Evolutionary conservation across 2,797 vertebrate species (phyloP).

Genomic region (Cuculus canorus): DNA sequence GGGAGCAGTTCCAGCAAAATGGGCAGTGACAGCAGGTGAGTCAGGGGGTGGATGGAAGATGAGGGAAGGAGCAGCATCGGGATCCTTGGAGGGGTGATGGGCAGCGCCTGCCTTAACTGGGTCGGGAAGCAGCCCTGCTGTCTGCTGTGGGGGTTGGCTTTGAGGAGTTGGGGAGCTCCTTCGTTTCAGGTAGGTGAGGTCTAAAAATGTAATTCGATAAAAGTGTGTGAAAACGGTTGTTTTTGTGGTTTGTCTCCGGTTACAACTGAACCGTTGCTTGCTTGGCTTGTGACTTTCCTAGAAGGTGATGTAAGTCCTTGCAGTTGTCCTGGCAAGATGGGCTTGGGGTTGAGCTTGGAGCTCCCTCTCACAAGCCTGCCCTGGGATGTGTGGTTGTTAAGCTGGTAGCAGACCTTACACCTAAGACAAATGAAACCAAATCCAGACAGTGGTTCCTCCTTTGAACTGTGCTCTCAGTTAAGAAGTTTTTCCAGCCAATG

Average conservation of each 20-base stretch:
- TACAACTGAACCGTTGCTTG: fast-evolving
- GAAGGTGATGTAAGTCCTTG: background rate
- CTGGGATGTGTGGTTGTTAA: background rate
- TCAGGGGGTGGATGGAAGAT: fast-evolving
- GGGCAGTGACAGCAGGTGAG: background rate
- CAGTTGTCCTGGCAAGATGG: fast-evolving
- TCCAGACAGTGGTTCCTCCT: background rate
- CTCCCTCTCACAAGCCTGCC: fast-evolving
- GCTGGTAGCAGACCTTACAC: background rate
- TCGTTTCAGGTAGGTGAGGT: fast-evolving
- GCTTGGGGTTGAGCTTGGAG: background rate
- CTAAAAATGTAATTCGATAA: fast-evolving
- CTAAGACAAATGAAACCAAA: background rate
- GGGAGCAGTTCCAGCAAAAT: background rate
- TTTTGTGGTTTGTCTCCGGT: background rate
- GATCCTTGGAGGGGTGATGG: background rate
- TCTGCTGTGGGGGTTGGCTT: fast-evolving
- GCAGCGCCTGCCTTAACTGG: background rate
- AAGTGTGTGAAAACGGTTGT: background rate
- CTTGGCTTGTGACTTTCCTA: background rate
- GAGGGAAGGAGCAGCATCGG: background rate
- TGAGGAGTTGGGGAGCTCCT: background rate
- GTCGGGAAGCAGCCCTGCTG: background rate
- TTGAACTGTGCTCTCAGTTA: background rate
- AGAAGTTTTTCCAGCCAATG: background rate